Base-by-base conservation (phyloP, 2,888 invertebrate species). In the Pseudococcus longispinus region DNA sequence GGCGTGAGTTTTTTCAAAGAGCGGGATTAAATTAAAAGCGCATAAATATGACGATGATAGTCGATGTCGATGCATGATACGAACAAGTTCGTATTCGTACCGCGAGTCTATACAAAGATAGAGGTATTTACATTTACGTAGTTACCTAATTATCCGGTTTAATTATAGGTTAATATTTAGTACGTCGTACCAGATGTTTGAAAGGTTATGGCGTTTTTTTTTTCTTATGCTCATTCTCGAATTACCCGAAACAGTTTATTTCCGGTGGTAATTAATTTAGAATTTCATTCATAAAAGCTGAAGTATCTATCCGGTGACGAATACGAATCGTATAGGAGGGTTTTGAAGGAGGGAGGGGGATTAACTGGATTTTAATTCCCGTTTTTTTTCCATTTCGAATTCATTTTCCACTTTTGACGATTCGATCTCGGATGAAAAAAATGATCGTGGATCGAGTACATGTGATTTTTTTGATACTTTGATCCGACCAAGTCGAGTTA, bases 81-180 rank as follows among this genome's bases (percentile, higher is more conserved):
- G 37, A 37, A 11, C 23, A 23, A 9, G 23, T 70, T 70, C 11
- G 1, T 23, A 26, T n/a, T n/a, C n/a, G n/a, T n/a, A n/a, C n/a
- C n/a, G n/a, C n/a, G 11, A 65, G 18, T 2, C 15, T 37, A 0
- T 37, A 20, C 2, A 11, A 0, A n/a, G 23, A 32, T 42, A 42
- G 9, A 42, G 32, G 20, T 6, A 9, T 23, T 6, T 4, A 20
- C 42, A 80, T 42, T 80, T 42, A 80, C 20, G 77, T 37, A 20
- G 42, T 80, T 80, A 80, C 42, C 77, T 80, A 80, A 80, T 80
- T 80, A 80, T 80, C 77, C 77, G 77, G 77, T 80, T 80, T 80
- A 80, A 80, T 80, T 80, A 80, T 80, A 80, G 77, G 77, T 37
- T 80, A 42, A 80, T 80, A 80, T 80, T 80, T 80, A 18, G 60